phyloP scores from a whole-genome alignment of 2,888 invertebrate species.

The Lasioglossum figueresi region DNA sequence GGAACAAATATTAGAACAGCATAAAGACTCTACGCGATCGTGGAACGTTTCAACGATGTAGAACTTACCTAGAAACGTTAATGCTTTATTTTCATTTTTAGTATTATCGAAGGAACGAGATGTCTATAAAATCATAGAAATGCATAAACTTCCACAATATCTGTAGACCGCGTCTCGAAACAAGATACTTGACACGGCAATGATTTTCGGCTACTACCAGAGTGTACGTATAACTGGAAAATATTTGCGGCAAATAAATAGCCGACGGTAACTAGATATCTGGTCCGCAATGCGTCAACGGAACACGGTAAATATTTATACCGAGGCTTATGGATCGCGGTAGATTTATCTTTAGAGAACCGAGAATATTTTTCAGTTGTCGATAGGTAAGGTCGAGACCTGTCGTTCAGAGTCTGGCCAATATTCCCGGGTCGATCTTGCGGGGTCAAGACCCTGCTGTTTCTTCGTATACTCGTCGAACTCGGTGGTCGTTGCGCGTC shows the following conservation, averaged over 20 bases:
- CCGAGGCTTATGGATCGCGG: neutral
- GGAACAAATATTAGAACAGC: neutral
- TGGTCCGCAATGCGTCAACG: neutral
- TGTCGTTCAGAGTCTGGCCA: conserved; percentile 81
- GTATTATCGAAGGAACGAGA: too few relatives aligned
- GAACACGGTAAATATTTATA: neutral
- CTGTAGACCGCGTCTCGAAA: neutral
- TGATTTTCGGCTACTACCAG: neutral
- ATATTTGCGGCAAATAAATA: neutral
- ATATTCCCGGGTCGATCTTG: conserved; percentile 80
- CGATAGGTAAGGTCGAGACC: conserved; percentile 67
- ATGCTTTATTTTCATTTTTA: neutral
- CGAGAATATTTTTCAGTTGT: neutral
- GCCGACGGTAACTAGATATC: neutral
- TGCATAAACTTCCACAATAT: neutral
- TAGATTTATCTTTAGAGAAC: neutral
- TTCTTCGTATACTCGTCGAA: conserved; percentile 81
- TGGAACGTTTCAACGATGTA: neutral
- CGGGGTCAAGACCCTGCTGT: conserved; percentile 80
- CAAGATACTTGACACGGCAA: neutral
- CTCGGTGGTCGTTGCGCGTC: conserved; percentile 77
- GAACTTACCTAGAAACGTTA: neutral
- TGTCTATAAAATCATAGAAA: neutral
- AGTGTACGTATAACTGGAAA: neutral
- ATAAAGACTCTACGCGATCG: neutral